Evolutionary conservation across 1,140 invertebrate genomes (phyloP).

Genomic region (Acromyrmex heyeri): DNA sequence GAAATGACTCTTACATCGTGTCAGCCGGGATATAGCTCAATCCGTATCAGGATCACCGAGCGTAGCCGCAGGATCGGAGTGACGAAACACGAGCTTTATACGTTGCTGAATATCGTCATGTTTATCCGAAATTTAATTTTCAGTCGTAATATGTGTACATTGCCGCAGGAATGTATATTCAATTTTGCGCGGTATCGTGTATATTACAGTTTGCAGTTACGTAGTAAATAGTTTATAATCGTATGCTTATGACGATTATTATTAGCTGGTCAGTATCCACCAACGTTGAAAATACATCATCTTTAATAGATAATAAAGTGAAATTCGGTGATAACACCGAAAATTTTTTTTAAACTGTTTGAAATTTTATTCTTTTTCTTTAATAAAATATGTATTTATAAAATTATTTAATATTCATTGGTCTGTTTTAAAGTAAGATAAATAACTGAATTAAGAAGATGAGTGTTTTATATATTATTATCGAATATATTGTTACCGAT

Average conservation of each 20-base stretch:
- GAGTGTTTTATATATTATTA: too few species aligned
- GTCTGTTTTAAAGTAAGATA: not conserved
- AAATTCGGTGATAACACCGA: not conserved
- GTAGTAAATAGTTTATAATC: constrained; percentile 61
- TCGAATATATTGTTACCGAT: not conserved
- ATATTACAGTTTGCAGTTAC: constrained; percentile 58
- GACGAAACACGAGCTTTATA: not conserved
- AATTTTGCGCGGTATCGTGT: constrained; percentile 41
- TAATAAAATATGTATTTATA: not conserved
- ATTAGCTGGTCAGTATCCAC: constrained; percentile 4
- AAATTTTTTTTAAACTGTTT: not conserved
- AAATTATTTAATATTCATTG: not conserved
- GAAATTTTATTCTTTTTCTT: not conserved
- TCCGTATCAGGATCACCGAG: constrained; percentile 65
- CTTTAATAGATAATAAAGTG: not conserved
- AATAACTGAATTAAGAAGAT: too few species aligned
- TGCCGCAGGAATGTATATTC: constrained; percentile 56
- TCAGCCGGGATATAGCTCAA: constrained; percentile 63
- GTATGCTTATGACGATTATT: constrained; percentile 44
- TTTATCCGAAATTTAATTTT: constrained; percentile 62
- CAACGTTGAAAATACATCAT: not conserved
- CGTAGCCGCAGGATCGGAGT: constrained; percentile 43
- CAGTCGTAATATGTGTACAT: constrained; percentile 42
- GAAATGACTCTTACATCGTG: constrained; percentile 72
- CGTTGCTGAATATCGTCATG: constrained; percentile 20